Conservation (phyloP, 1,140 invertebrate species). For the Eciton burchellii region DNA sequence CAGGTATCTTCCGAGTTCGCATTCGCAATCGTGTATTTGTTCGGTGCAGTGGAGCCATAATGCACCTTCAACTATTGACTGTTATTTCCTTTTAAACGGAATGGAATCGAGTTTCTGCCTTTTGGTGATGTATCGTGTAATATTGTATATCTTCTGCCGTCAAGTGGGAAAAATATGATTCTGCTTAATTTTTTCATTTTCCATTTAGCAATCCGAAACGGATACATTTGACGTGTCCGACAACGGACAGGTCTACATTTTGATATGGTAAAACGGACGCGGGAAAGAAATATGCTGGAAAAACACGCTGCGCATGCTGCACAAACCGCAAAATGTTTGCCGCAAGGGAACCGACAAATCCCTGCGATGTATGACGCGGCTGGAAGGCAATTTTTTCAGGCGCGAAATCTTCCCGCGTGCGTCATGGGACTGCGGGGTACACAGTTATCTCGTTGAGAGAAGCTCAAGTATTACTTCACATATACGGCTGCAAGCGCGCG, state of each 20-base stretch:
- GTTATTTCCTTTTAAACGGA: background rate
- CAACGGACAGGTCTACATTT: background rate
- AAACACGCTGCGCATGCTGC: background rate
- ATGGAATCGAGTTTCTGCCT: too few species aligned
- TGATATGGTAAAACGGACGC: background rate
- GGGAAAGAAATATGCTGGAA: background rate
- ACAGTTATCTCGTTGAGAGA: background rate
- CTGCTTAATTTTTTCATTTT: background rate
- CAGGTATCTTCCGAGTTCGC: background rate
- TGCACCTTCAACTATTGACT: background rate
- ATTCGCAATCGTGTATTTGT: background rate
- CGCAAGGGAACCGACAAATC: background rate
- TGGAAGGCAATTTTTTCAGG: slow-evolving; percentile 34
- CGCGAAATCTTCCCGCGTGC: slow-evolving; percentile 9
- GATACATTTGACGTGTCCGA: too few species aligned
- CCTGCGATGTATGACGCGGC: background rate
- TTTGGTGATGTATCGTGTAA: too few species aligned
- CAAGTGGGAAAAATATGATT: too few species aligned
- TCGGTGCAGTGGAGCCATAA: background rate
- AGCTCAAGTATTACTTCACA: slow-evolving; percentile 45
- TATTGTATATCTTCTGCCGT: too few species aligned
- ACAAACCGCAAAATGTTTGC: slow-evolving; percentile 8
- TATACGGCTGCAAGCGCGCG: background rate
- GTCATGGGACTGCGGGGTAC: background rate
- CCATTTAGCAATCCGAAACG: background rate